Evolutionary conservation across 2,797 vertebrate species (phyloP).

Genomic region (Acanthopagrus latus): DNA sequence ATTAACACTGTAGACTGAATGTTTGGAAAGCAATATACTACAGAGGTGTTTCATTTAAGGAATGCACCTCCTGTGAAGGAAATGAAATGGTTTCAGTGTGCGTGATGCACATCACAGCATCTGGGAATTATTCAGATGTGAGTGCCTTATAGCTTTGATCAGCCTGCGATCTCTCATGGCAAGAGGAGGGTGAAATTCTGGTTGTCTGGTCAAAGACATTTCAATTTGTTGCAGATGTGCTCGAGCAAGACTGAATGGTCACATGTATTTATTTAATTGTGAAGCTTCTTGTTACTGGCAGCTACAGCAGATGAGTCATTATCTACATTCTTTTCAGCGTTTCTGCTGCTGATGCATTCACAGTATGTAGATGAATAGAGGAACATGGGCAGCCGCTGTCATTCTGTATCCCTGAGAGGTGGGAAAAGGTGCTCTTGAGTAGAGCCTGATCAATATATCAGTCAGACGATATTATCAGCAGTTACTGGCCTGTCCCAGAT

Average conservation of each 20-base stretch:
- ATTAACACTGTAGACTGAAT: not conserved
- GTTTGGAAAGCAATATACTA: not conserved
- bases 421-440: not conserved
- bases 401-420: not conserved
- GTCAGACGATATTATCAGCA: too few species aligned
- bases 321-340: not conserved
- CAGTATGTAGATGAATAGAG: not conserved
- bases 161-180: not conserved
- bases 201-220: not conserved
- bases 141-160: not conserved
- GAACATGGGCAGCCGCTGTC: not conserved
- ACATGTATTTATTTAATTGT: not conserved
- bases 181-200: not conserved
- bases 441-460: too few species aligned
- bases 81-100: not conserved
- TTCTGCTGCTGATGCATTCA: not conserved
- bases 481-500: too few species aligned
- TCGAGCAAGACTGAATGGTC: not conserved
- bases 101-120: slow-evolving; percentile 2
- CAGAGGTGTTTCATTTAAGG: not conserved
- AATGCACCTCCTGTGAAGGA: not conserved
- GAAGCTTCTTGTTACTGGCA: not conserved
- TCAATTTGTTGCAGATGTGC: slow-evolving; percentile 6
- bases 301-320: not conserved
- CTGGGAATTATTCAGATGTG: slow-evolving; percentile 16